Base-by-base conservation (phyloP, 2,888 invertebrate genomes). In the Coelopa pilipes region DNA sequence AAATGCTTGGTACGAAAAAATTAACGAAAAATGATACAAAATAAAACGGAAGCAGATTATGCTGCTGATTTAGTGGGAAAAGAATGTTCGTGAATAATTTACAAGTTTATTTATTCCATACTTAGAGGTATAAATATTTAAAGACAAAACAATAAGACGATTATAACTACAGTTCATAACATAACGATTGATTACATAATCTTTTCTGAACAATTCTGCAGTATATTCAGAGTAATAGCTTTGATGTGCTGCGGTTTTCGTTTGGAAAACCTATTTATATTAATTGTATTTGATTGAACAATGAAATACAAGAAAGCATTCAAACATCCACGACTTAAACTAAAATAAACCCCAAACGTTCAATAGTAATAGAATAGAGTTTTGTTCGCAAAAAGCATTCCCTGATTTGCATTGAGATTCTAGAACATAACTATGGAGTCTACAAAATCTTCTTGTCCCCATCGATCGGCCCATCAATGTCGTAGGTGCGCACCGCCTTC, bases 401-500 rank as follows among this genome's bases (percentile, higher is more conserved):
- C 34, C 34, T 34, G 34, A 34, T 34, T 34, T 34, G 34, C 34
- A 34, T 57, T 59, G 19, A 59, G 13, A 11, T 59, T 59, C 19
- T 21, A 11, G 4, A 59, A 59, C 17, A 21, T 59, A 59, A 17
- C 21, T 24, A 9, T 47, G 45, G 9, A 69, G 65, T 60, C 75
- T 78, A 79, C 46, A 80, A 74, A 73, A 66, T 77, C 76, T 69
- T 74, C 62, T 74, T 78, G 21, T 19, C 24, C 5, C 19, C 46
- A 9, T 80, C 78, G 74, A 83, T 80, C 12, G 90, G 91, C 78
- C 88, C 89, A 84, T 91, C 91, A 77, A 91, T 90, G 79, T 90
- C 89, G 81, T 88, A 90, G 1, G 90, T 87, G 62, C 82, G 82
- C 63, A 84, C 85, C 13, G 53, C 53, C 45, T 55, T 63, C 4